These are phyloP conservation scores for Capitulum mitella DNA, from an alignment of 2,888 invertebrate genomes.

Conservation along the genomic window DNA sequence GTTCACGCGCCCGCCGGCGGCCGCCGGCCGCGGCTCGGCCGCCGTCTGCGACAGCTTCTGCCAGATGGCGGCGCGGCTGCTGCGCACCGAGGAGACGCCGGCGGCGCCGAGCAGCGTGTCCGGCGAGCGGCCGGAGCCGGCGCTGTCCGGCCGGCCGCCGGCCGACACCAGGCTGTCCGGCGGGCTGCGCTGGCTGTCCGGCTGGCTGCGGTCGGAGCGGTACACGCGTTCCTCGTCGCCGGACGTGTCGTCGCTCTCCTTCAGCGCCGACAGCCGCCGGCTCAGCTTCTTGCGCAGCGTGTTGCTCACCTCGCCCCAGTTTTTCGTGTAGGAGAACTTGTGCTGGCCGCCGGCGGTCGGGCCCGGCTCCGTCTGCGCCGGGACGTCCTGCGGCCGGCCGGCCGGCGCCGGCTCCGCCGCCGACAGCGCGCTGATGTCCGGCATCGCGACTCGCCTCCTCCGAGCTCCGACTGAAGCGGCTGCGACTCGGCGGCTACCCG, in stretches of 20 bases:
- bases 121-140: neutral
- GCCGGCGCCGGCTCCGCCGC: too few species aligned
- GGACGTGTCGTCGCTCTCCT: conserved; percentile 6
- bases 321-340: conserved; percentile 16
- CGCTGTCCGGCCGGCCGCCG: neutral
- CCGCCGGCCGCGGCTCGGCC: neutral
- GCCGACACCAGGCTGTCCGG: neutral
- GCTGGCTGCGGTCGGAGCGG: conserved; percentile 14
- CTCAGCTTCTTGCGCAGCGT: conserved; percentile 4
- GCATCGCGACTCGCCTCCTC: too few species aligned
- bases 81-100: neutral
- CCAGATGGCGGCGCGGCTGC: neutral
- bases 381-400: too few species aligned
- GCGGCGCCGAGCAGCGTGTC: neutral
- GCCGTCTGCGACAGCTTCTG: neutral
- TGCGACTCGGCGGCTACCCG: too few species aligned
- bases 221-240: conserved; percentile 15
- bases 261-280: neutral
- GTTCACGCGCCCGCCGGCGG: neutral
- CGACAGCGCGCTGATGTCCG: too few species aligned
- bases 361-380: too few species aligned
- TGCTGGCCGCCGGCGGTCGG: neutral
- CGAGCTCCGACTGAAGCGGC: too few species aligned
- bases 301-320: conserved; percentile 21
- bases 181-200: neutral